Percentiles rank a stretch among this genome's conserved stretches.
Evolutionary conservation across 2,797 vertebrate species (phyloP).

Genomic region (Austrolebias charrua): DNA sequence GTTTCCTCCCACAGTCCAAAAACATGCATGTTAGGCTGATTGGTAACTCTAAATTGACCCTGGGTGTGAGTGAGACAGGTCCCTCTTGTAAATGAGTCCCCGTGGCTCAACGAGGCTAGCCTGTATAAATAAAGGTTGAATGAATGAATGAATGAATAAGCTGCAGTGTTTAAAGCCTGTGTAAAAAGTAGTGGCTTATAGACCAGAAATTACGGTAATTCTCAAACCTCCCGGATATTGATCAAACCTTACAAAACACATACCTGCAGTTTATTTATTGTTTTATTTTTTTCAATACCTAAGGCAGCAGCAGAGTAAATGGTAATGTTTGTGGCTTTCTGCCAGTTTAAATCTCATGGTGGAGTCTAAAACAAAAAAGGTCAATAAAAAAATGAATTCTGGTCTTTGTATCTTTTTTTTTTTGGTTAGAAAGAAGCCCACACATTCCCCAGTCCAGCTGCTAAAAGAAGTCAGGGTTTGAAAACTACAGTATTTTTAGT

Average conservation of each 20-base stretch:
- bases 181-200: too few relatives aligned
- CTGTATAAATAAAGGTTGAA: too few relatives aligned
- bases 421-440: slow-evolving; percentile 12
- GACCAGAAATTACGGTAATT: too few relatives aligned
- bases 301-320: slow-evolving; percentile 9
- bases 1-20: too few relatives aligned
- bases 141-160: too few relatives aligned
- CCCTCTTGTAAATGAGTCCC: too few relatives aligned
- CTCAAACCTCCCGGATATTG: slow-evolving; percentile 6
- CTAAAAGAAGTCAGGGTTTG: slow-evolving; percentile 3
- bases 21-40: too few relatives aligned
- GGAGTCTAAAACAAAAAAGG: slow-evolving; percentile 13
- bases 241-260: slow-evolving; percentile 14
- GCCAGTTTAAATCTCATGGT: slow-evolving; percentile 31
- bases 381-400: slow-evolving; percentile 18
- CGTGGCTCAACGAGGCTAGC: too few relatives aligned
- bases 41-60: too few relatives aligned
- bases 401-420: slow-evolving; percentile 23
- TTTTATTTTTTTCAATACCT: slow-evolving; percentile 24
- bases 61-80: too few relatives aligned
- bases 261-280: slow-evolving; percentile 25
- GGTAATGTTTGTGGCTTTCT: slow-evolving; percentile 31
- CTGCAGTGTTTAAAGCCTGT: too few relatives aligned
- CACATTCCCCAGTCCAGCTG: slow-evolving; percentile 6
- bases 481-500: neutral